Conservation (phyloP, 2,888 invertebrate genomes). For the Lasioglossum vierecki region DNA sequence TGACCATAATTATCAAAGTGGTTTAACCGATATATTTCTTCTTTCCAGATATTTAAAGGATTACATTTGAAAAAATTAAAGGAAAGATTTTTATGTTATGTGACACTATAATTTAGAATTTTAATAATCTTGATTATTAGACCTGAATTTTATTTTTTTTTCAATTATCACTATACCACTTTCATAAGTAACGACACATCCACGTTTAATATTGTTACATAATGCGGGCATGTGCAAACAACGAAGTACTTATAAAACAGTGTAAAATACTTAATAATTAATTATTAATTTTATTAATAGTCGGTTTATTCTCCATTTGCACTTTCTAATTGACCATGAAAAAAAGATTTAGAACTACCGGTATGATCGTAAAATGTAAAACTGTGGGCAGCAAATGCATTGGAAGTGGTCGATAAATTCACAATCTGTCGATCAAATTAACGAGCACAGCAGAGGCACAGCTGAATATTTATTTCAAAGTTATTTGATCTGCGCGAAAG, state of each 20-base stretch:
- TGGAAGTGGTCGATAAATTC: background rate
- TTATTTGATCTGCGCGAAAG: slow-evolving; percentile 7
- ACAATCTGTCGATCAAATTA: slow-evolving; percentile 14
- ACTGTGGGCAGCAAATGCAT: background rate
- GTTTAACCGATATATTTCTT: too few species aligned
- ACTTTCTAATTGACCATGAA: background rate
- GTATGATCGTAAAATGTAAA: background rate
- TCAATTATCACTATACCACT: too few species aligned
- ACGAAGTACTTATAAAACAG: background rate
- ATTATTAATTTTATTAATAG: background rate
- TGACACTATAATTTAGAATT: too few species aligned
- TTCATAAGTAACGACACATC: too few species aligned
- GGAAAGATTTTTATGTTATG: too few species aligned
- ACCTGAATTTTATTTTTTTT: too few species aligned
- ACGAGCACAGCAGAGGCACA: background rate
- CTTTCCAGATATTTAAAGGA: too few species aligned
- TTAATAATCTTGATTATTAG: too few species aligned
- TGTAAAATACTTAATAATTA: background rate
- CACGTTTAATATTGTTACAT: too few species aligned
- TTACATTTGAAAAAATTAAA: too few species aligned
- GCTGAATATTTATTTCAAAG: slow-evolving; percentile 19
- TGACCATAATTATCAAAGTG: too few species aligned
- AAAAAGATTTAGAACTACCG: background rate
- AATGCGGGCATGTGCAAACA: too few species aligned
- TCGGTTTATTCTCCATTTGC: background rate